A percentile compares a stretch with the other conserved stretches of the same genome.
These are phyloP conservation scores for Mechanitis mazaeus DNA, from an alignment of 2,888 invertebrate genomes.

Conservation along the genomic window DNA sequence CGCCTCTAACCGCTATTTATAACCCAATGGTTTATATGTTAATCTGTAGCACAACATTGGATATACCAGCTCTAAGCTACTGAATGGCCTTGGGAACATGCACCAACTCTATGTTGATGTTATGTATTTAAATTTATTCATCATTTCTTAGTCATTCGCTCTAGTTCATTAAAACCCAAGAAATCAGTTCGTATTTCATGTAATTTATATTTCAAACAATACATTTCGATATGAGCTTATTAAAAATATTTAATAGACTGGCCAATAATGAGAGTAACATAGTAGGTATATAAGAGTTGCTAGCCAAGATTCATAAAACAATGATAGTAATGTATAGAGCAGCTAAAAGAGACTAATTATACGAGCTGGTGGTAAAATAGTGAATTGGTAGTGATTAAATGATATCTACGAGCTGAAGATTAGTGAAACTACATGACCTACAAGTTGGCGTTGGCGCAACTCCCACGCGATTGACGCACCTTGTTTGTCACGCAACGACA, in stretches of 20 bases:
- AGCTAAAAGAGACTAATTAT: constrained; percentile 21
- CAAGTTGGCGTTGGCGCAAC: constrained; percentile 29
- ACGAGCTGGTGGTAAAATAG: constrained; percentile 21
- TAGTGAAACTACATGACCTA: constrained; percentile 29
- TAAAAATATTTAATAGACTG: constrained; percentile 11
- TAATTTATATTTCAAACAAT: not conserved
- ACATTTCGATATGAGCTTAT: not conserved
- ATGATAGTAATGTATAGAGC: constrained; percentile 17
- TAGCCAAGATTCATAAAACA: constrained; percentile 26
- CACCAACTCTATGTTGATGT: constrained; percentile 14
- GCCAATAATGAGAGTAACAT: constrained; percentile 12
- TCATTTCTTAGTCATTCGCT: not conserved
- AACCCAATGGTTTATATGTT: constrained; percentile 54
- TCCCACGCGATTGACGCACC: constrained; percentile 32
- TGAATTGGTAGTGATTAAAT: constrained; percentile 13
- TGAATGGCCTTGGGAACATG: constrained; percentile 44
- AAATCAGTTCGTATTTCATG: not conserved
- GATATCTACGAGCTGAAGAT: constrained; percentile 13
- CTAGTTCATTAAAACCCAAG: not conserved
- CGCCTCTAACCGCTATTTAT: constrained; percentile 66
- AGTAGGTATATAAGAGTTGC: constrained; percentile 22
- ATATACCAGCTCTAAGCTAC: constrained; percentile 48
- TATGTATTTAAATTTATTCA: constrained; percentile 18
- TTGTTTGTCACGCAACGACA: constrained; percentile 32
- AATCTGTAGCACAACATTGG: constrained; percentile 60